A percentile compares a stretch with the other conserved stretches of the same genome.
phyloP scores from a whole-genome alignment of 2,113 vertebrate genomes.

The Cheirogaleus medius region DNA sequence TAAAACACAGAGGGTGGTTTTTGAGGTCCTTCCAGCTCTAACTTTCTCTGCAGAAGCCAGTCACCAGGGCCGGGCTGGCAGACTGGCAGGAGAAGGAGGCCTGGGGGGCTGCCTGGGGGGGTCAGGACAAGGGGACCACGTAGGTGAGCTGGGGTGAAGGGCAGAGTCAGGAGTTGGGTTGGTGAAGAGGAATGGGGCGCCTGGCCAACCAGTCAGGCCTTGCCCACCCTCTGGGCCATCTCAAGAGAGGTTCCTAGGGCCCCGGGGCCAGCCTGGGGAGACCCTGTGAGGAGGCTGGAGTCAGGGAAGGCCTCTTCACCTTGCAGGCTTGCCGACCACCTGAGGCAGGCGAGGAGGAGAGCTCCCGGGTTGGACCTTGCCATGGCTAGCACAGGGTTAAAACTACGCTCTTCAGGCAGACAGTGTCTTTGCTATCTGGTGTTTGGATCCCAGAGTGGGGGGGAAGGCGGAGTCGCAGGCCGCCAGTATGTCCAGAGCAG shows the following conservation, averaged over 20 bases:
- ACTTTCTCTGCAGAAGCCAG: neutral
- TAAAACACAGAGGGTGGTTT: neutral
- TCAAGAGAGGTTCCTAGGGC: neutral
- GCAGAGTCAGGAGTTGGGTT: neutral
- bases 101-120: neutral
- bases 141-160: neutral
- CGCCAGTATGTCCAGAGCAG: neutral
- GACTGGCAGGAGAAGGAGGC: neutral
- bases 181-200: neutral
- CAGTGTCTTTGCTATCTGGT: slow-evolving; percentile 14
- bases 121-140: neutral
- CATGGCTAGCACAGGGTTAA: neutral
- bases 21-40: neutral
- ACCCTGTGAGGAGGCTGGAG: neutral
- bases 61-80: neutral
- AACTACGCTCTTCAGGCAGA: neutral
- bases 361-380: neutral
- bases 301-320: neutral
- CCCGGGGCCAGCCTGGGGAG: neutral
- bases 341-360: neutral
- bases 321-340: neutral
- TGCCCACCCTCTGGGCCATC: neutral
- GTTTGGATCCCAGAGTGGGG: slow-evolving; percentile 28
- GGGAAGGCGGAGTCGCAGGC: neutral
- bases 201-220: neutral